These are phyloP conservation scores for Noturus placidus DNA, from an alignment of 2,113 vertebrate species.

Conservation along the genomic window DNA sequence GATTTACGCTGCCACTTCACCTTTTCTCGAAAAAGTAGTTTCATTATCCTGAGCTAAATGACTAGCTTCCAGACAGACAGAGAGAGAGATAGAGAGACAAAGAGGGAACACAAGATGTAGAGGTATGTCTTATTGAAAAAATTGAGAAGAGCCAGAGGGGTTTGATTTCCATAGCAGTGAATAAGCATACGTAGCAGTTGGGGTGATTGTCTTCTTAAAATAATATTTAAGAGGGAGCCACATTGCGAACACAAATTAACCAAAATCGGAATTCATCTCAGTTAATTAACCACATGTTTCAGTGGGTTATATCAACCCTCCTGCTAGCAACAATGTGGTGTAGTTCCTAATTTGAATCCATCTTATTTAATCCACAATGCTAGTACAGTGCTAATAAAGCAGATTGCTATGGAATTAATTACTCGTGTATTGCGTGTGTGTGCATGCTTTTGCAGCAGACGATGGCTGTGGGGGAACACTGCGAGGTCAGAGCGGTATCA, in stretches of 20 bases:
- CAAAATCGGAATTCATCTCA: conserved; percentile 66
- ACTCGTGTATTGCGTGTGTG: neutral
- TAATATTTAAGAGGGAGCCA: conserved; percentile 49
- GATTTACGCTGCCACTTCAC: conserved; percentile 26
- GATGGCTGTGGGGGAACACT: conserved; percentile 95
- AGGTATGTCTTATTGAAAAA: conserved; percentile 34
- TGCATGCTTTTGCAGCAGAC: conserved; percentile 75
- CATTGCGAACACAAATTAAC: conserved; percentile 62
- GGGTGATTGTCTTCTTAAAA: conserved; percentile 59
- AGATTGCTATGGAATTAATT: conserved; percentile 8
- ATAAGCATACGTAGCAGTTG: conserved; percentile 52
- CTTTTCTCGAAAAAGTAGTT: conserved; percentile 25
- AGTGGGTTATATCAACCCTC: conserved; percentile 59
- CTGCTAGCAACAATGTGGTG: conserved; percentile 34
- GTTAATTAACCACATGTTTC: conserved; percentile 53
- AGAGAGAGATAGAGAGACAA: conserved; percentile 5
- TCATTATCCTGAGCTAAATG: conserved; percentile 40
- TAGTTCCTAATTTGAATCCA: conserved; percentile 40
- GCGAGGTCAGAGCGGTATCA: conserved; percentile 92
- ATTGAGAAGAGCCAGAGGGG: conserved; percentile 36
- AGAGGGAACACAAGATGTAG: neutral
- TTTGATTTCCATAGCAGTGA: conserved; percentile 45
- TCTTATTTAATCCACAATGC: neutral
- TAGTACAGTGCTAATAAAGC: conserved; percentile 1
- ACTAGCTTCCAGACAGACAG: conserved; percentile 38